Evolutionary conservation across 1,140 invertebrate species (phyloP), one percentile per base, ranked within the genome.

Genomic region (Apis laboriosa): DNA sequence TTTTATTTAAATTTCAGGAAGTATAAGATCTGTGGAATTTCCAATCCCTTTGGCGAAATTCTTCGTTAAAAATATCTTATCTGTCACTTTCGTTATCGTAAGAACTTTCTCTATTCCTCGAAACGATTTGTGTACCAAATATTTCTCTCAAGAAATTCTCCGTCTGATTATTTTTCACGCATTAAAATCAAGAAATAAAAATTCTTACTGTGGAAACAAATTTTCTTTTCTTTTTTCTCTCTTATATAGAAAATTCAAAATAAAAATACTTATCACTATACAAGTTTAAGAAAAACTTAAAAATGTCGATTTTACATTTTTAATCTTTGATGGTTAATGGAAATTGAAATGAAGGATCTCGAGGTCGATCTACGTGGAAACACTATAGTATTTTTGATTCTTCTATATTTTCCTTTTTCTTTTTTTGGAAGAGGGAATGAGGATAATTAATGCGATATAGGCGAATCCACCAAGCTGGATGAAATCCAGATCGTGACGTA

Each of bases 391-490:
- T 55, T 28, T 53, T 24, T 9, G 49, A 53, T n/a, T 24, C n/a
- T 24, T 17, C 5, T 19, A 0, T 11, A 28, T 1, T 28, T 8
- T 71, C 7, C 9, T 34, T 34, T 34, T 34, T 34, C 0, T 34
- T 34, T 34, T 34, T 34, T 34, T 34, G 1, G 1, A 28, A 28
- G 28, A 28, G 1, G 28, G 28, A 1, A 28, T 19, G 24, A 15
- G 24, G 5, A 70, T 71, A 71, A 71, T 71, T 53, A 15, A 71
- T 71, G 21, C 49, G 68, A 71, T 49, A 68, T 68, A 19, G 64
- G 19, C 49, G 64, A 34, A 67, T 21, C 43, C 43, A n/a, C 24
- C 9, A 19, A 34, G 43, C 53, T 72, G 70, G 70, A 72, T 72
- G 70, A 49, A 72, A 72, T 72, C 53, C 70, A 72, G 70, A 28